phyloP scores from a whole-genome alignment of 2,797 vertebrate genomes.

The Aeoliscus strigatus region DNA sequence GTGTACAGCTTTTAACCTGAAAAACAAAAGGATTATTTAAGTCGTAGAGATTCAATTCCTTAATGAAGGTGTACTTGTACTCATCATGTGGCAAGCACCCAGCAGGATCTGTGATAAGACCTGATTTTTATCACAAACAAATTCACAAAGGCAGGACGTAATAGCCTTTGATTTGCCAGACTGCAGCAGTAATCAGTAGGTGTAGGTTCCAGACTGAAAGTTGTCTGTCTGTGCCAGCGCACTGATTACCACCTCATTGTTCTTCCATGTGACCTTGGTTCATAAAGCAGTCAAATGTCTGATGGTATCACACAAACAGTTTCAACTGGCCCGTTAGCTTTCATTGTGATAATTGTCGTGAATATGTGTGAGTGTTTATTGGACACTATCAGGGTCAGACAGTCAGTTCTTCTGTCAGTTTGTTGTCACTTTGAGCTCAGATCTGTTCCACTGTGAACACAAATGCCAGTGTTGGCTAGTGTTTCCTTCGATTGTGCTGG shows the following conservation, averaged over 20 bases:
- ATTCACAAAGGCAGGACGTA: slow-evolving; percentile 5
- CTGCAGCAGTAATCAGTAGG: too few species aligned
- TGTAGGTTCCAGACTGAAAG: too few species aligned
- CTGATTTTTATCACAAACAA: slow-evolving; percentile 10
- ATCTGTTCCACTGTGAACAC: too few species aligned
- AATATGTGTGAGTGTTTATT: slow-evolving; percentile 11
- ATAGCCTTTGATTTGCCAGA: too few species aligned
- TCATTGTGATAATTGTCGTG: slow-evolving; percentile 12
- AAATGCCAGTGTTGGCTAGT: too few species aligned
- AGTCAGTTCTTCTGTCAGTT: slow-evolving; percentile 6
- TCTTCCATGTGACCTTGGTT: slow-evolving; percentile 45
- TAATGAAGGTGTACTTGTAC: too few species aligned
- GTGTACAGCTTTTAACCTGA: too few species aligned
- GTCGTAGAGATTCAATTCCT: too few species aligned
- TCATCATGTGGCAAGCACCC: slow-evolving; percentile 9
- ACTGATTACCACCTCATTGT: slow-evolving; percentile 31
- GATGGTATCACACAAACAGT: slow-evolving; percentile 26
- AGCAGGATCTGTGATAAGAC: slow-evolving; percentile 13
- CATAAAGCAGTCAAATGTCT: slow-evolving; percentile 29
- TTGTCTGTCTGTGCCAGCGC: too few species aligned
- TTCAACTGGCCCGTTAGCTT: slow-evolving; percentile 15
- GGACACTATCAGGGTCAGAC: slow-evolving; percentile 5
- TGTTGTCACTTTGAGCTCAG: slow-evolving; percentile 8
- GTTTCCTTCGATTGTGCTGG: too few species aligned
- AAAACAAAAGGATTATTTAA: too few species aligned